Evolutionary conservation across 2,797 vertebrate species (phyloP), one percentile per base, ranked within the genome.

Genomic region (Karalla daura): DNA sequence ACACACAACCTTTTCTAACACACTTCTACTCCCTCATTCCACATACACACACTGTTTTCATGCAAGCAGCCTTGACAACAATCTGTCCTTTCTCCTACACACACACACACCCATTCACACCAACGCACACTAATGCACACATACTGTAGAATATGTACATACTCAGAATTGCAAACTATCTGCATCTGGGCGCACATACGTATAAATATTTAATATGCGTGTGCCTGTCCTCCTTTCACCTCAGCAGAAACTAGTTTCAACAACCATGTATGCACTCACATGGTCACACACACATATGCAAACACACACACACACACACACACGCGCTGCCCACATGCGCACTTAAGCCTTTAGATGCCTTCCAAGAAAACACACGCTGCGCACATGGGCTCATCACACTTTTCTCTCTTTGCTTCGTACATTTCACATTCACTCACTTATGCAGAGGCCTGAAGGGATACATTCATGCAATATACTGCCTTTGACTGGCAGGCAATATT

Each of bases 201-300:
- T 72, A 76, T 84, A 56, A 76, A 86, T 81, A 39, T 85, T 86
- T 84, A 47, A 89, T 80, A 66, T 46, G 50, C 49, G 56, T 62
- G 71, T 45, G 14, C 60, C 45, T 52, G 61, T 50, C 28, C 13
- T 63, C 47, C 18, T 50, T 53, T 56, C 17, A 0, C 53, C 33
- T 69, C 37, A 43, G 36, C 36, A 30, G 47, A 17, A 58, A 17
- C 37, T n/a, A 24, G 39, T 65, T 58, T 50, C 62, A 47, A 66
- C 44, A 56, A 54, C 43, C 51, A 46, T 21, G 7, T 17, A 18
- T 28, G 49, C 33, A 36, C 41, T 56, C 17, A 46, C 37, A 27
- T 47, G 20, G 47, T 63, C 14, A 24, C 27, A 23, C 17, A 58
- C 10, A 36, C 30, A 50, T 21, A 39, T 28, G 21, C 33, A 50